phyloP scores from a whole-genome alignment of 2,797 vertebrate genomes.

The Hydrophis major region DNA sequence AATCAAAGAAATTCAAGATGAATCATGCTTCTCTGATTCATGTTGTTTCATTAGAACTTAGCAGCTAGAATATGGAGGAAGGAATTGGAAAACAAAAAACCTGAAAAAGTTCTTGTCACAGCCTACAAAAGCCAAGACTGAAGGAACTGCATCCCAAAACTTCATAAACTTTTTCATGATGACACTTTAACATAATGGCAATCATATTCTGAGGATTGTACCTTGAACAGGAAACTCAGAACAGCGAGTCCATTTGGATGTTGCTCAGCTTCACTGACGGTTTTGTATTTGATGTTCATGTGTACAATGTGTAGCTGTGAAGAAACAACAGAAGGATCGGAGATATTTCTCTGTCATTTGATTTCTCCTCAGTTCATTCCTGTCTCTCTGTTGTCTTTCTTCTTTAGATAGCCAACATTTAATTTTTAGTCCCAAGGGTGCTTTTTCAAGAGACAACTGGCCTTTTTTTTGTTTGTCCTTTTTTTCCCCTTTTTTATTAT shows the following conservation, averaged over 20 bases:
- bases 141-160: not conserved
- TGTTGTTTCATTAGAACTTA: not conserved
- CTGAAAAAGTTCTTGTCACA: not conserved
- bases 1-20: not conserved
- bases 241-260: conserved; percentile 81
- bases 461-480: no score
- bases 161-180: not conserved
- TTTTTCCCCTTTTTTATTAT: no score
- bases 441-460: no score
- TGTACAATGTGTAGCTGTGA: conserved; percentile 83
- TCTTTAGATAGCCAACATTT: not conserved
- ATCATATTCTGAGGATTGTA: conserved; percentile 33
- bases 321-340: not conserved
- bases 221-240: conserved; percentile 80
- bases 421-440: not conserved
- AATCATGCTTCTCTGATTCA: not conserved
- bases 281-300: conserved; percentile 77
- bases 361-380: not conserved
- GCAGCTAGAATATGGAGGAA: not conserved
- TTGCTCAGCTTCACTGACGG: conserved; percentile 68
- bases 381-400: not conserved
- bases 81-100: not conserved
- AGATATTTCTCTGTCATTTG: not conserved
- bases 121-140: not conserved
- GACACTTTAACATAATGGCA: not conserved